These are phyloP conservation scores for Erithacus rubecula DNA, from an alignment of 2,797 vertebrate genomes.

Conservation along the genomic window DNA sequence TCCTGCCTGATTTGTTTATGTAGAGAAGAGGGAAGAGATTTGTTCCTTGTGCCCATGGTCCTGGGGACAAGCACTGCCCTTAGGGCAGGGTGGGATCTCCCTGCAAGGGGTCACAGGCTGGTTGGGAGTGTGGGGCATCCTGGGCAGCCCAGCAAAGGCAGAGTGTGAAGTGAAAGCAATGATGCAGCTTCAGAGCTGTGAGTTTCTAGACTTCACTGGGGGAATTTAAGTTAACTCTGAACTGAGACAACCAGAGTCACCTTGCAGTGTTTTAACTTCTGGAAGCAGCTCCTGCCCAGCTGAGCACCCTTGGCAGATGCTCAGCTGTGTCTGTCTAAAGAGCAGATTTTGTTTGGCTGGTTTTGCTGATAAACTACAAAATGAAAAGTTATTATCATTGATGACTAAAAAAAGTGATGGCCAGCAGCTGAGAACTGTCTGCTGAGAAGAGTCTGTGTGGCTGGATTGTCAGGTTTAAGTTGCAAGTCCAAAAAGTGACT, in stretches of 20 bases:
- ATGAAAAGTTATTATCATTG: neutral
- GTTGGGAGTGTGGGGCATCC: rapidly evolving
- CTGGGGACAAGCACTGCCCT: rapidly evolving
- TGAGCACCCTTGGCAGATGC: neutral
- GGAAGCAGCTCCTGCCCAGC: neutral
- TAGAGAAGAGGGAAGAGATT: neutral
- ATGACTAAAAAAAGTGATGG: neutral
- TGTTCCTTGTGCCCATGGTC: rapidly evolving
- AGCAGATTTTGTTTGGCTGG: neutral
- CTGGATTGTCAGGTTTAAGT: neutral
- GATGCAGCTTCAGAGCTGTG: neutral
- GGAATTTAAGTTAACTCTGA: neutral
- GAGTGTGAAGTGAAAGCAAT: neutral
- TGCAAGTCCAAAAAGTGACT: neutral
- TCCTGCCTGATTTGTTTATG: neutral
- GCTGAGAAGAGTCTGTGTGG: neutral
- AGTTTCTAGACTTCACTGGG: neutral
- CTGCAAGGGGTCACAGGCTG: rapidly evolving
- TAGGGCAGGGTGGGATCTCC: neutral
- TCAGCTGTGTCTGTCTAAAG: neutral
- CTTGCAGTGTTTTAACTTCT: neutral
- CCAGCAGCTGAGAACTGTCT: neutral
- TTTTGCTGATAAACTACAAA: neutral
- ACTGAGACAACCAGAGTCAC: neutral
- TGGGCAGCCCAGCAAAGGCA: rapidly evolving